Evolutionary conservation across 2,888 invertebrate species (phyloP), one percentile per base, ranked within the genome.

Genomic region (Argyresthia albistria): DNA sequence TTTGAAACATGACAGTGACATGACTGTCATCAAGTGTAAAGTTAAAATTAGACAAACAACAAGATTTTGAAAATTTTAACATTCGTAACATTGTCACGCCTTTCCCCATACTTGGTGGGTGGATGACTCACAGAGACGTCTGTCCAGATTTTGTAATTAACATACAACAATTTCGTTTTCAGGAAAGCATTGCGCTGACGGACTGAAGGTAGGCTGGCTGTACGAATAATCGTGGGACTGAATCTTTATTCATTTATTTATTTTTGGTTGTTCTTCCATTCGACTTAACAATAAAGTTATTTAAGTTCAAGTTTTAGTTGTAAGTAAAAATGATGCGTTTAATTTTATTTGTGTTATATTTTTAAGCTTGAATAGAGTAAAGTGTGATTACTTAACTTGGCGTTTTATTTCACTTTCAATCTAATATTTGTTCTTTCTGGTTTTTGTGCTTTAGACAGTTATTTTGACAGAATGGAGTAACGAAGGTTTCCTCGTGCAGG

Each of bases 131-230:
- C n/a, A n/a, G n/a, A n/a, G n/a, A 25, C 25, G 2, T 25, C 6
- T 25, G 25, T 25, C n/a, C n/a, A n/a, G n/a, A n/a, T n/a, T n/a
- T n/a, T n/a, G n/a, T n/a, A n/a, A n/a, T n/a, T n/a, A 25, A 25
- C 25, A 25, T 25, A 4, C 6, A 25, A 25, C 6, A 25, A 25
- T 25, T 25, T 25, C 25, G 25, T 25, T 25, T 25, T 57, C 77
- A 84, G 84, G 78, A 80, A 57, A 71, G 71, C 56, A 81, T 76
- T 59, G 70, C 70, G 16, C 60, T 82, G 16, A 80, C 83, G 0
- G 80, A 81, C n/a, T 25, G 8, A 25, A 25, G 6, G 1, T 8
- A 46, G 8, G 25, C 25, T 25, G 25, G 25, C 2, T 25, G 2
- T 25, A 25, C 25, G 25, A 25, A 25, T 25, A 25, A 25, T 25